Conservation (phyloP, 2,113 vertebrate species). For the Rousettus leschenaultii region DNA sequence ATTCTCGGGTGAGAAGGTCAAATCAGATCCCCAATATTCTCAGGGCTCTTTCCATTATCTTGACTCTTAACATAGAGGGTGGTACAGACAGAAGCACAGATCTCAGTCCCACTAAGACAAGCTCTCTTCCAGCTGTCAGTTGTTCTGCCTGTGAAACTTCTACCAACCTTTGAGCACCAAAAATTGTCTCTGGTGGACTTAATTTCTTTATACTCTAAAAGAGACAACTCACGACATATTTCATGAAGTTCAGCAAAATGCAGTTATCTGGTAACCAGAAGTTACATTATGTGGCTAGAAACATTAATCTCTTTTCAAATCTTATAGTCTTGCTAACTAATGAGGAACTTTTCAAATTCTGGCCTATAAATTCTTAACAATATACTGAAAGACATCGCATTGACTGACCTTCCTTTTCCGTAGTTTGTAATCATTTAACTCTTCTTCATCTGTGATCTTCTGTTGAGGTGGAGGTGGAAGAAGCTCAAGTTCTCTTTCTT, state of each 20-base stretch:
- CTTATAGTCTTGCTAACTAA: neutral
- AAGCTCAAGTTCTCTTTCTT: constrained; percentile 97
- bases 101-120: neutral
- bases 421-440: constrained; percentile 97
- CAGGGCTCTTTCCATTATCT: neutral
- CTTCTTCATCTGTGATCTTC: constrained; percentile 98
- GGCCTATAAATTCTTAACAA: neutral
- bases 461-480: constrained; percentile 96
- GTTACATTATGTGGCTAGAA: neutral
- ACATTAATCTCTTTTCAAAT: neutral
- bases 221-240: neutral
- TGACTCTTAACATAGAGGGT: neutral
- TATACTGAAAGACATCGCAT: neutral
- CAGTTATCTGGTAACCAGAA: neutral
- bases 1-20: neutral
- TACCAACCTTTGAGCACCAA: neutral
- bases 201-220: neutral
- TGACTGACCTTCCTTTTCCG: constrained; percentile 92
- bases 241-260: neutral
- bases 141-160: neutral
- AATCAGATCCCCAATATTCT: neutral
- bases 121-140: neutral
- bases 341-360: neutral
- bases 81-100: neutral
- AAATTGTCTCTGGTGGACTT: neutral